phyloP scores from a whole-genome alignment of 2,113 vertebrate species.

The Odontophorus gujanensis region DNA sequence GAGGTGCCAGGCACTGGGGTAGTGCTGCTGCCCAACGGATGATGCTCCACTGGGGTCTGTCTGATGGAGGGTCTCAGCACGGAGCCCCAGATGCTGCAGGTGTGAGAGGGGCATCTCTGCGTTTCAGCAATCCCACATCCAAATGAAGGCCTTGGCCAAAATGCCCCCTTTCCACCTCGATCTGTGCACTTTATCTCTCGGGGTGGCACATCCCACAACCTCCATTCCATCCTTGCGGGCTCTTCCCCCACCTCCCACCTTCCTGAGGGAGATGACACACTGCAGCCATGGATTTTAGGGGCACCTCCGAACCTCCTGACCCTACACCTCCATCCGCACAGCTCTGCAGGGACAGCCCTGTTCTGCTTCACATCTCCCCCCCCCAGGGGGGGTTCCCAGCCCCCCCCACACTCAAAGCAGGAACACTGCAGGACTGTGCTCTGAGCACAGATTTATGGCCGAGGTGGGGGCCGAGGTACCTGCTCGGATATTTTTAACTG shows the following conservation, averaged over 20 bases:
- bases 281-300: background rate
- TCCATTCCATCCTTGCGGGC: background rate
- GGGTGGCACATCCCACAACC: background rate
- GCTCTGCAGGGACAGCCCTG: background rate
- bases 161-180: background rate
- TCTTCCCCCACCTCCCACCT: background rate
- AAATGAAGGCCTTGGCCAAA: background rate
- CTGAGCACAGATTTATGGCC: constrained; percentile 40
- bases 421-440: constrained; percentile 43
- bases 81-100: rapidly evolving
- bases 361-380: rapidly evolving
- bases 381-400: rapidly evolving
- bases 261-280: background rate
- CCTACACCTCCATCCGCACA: too few species aligned
- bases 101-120: background rate
- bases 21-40: background rate
- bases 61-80: background rate
- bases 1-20: background rate
- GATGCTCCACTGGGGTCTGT: rapidly evolving
- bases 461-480: constrained; percentile 34
- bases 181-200: rapidly evolving
- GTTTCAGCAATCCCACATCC: background rate
- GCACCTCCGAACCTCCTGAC: background rate
- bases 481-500: constrained; percentile 66
- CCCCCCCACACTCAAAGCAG: background rate